phyloP scores from a whole-genome alignment of 2,113 vertebrate genomes.

The Eleginops maclovinus region DNA sequence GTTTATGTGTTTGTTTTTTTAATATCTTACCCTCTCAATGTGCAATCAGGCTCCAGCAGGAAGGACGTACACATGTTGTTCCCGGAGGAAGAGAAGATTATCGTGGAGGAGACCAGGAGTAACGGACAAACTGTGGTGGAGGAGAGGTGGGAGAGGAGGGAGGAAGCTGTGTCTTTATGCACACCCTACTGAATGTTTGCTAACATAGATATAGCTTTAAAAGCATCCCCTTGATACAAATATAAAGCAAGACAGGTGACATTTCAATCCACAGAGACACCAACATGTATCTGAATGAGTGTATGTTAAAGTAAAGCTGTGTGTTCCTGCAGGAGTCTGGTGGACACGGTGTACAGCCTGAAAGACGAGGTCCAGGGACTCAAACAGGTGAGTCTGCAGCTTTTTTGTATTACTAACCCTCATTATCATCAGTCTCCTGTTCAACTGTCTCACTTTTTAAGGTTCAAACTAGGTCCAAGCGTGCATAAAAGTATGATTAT shows the following conservation, averaged over 20 bases:
- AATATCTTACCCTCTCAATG: background rate
- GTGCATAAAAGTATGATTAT: background rate
- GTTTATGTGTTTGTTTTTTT: slow-evolving; percentile 10
- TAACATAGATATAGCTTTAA: background rate
- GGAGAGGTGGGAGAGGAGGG: slow-evolving; percentile 89
- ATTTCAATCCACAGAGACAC: background rate
- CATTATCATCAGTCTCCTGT: background rate
- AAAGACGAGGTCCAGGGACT: slow-evolving; percentile 97
- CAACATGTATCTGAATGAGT: background rate
- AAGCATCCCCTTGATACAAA: too few species aligned
- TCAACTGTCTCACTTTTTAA: background rate
- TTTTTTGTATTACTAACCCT: background rate
- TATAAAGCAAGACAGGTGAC: too few species aligned
- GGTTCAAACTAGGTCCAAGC: background rate
- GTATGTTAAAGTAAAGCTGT: background rate
- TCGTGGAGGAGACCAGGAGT: slow-evolving; percentile 97
- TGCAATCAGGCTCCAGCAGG: slow-evolving; percentile 88
- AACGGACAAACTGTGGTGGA: slow-evolving; percentile 98
- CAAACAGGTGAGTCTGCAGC: slow-evolving; percentile 87
- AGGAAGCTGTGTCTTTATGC: background rate
- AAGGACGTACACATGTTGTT: slow-evolving; percentile 96
- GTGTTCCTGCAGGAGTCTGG: slow-evolving; percentile 89
- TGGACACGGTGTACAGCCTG: slow-evolving; percentile 96
- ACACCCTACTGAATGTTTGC: background rate
- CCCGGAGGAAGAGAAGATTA: slow-evolving; percentile 98